Percentiles rank a stretch among this genome's conserved stretches.
Evolutionary conservation across 2,888 invertebrate genomes (phyloP).

Genomic region (Tetranychus piercei): DNA sequence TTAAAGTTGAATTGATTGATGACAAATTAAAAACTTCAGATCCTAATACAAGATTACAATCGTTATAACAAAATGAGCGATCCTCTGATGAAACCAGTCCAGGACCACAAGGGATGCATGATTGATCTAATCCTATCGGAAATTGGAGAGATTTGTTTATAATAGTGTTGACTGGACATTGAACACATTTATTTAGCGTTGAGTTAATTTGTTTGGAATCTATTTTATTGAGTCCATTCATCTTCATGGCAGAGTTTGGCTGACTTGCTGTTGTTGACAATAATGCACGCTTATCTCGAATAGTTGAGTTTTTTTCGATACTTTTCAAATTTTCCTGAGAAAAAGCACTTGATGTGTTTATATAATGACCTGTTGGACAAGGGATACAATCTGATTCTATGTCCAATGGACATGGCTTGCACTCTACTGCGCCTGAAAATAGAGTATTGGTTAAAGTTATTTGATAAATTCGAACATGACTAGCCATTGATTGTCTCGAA

Average conservation of each 20-base stretch:
- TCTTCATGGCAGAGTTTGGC: neutral
- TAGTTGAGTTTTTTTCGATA: neutral
- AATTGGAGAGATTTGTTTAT: conserved; percentile 31
- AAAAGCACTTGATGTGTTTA: conserved; percentile 25
- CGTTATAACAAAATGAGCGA: conserved; percentile 34
- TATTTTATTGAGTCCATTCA: conserved; percentile 23
- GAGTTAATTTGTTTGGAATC: conserved; percentile 29
- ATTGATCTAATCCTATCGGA: conserved; percentile 30
- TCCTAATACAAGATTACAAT: conserved; percentile 33
- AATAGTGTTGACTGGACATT: conserved; percentile 35
- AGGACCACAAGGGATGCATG: conserved; percentile 37
- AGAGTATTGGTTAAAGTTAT: conserved; percentile 41
- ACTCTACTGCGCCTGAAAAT: conserved; percentile 40
- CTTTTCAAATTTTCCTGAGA: neutral
- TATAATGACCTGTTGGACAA: conserved; percentile 39
- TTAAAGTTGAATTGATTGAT: conserved; percentile 13
- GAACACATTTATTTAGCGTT: conserved; percentile 31
- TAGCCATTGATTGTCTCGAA: conserved; percentile 31
- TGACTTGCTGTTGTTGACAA: neutral
- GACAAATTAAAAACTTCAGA: conserved; percentile 31
- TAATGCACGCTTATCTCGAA: neutral
- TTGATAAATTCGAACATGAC: conserved; percentile 33
- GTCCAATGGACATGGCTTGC: conserved; percentile 31
- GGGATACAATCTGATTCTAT: conserved; percentile 35
- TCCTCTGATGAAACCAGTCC: conserved; percentile 34